Evolutionary conservation across 2,888 invertebrate genomes (phyloP).

Genomic region (Mythimna albipuncta): DNA sequence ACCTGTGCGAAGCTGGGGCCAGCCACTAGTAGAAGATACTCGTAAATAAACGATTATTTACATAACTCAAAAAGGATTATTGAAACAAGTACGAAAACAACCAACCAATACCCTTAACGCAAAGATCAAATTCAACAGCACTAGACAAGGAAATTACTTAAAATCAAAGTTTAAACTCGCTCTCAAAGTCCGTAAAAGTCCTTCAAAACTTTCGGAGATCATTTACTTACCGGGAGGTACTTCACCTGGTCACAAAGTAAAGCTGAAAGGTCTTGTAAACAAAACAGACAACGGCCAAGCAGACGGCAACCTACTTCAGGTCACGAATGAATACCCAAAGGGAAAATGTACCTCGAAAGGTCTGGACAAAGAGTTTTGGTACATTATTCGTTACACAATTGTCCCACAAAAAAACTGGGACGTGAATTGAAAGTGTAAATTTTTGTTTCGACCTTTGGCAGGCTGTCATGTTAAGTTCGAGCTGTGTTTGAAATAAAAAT

Average conservation of each 20-base stretch:
- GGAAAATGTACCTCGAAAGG: constrained; percentile 50
- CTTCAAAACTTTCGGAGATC: constrained; percentile 58
- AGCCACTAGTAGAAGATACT: too few species aligned
- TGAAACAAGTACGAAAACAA: constrained; percentile 4
- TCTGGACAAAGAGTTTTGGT: constrained; percentile 48
- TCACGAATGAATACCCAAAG: constrained; percentile 58
- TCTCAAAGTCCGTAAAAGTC: constrained; percentile 41
- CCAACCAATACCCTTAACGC: not conserved
- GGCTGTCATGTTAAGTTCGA: constrained; percentile 6
- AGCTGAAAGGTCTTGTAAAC: constrained; percentile 64
- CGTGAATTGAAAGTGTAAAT: constrained; percentile 43
- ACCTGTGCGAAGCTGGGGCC: too few species aligned
- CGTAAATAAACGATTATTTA: too few species aligned
- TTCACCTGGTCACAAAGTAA: constrained; percentile 62
- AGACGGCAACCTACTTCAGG: constrained; percentile 52
- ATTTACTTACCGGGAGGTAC: constrained; percentile 58
- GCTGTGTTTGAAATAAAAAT: not conserved
- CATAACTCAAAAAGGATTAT: not conserved
- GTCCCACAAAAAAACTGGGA: constrained; percentile 40
- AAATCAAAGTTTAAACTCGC: constrained; percentile 56
- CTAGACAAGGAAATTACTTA: constrained; percentile 52
- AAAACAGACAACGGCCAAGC: constrained; percentile 65
- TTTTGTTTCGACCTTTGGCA: constrained; percentile 15
- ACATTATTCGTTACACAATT: constrained; percentile 47
- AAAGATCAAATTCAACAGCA: constrained; percentile 38